Conservation (phyloP, 2,797 vertebrate genomes). For the Anguilla marmorata region DNA sequence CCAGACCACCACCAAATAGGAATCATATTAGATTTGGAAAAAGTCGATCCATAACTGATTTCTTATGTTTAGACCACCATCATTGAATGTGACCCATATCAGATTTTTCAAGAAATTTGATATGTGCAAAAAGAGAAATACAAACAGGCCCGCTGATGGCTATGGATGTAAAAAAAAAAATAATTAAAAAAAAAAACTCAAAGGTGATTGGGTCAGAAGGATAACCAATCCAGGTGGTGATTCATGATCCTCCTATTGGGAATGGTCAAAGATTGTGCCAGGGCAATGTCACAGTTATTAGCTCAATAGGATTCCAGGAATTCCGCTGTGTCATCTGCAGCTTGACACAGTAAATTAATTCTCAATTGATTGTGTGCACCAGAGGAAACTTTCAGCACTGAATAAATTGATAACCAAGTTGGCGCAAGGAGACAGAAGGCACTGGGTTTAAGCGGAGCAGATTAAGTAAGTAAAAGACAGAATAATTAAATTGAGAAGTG, state of each 20-base stretch:
- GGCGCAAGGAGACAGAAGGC: not conserved
- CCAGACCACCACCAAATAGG: no score
- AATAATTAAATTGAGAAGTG: conserved; percentile 6
- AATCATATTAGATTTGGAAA: no score
- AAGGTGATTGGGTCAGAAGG: not conserved
- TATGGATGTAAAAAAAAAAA: not conserved
- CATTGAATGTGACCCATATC: no score
- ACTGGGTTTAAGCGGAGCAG: not conserved
- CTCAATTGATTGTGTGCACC: conserved; percentile 10
- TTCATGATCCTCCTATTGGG: not conserved
- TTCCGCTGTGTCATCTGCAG: not conserved
- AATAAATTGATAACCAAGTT: not conserved
- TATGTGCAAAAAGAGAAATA: not conserved
- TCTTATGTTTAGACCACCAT: no score
- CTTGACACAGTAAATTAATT: conserved; percentile 7
- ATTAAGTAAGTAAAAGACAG: not conserved
- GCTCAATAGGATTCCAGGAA: not conserved
- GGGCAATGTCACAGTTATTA: not conserved
- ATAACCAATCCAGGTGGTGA: not conserved
- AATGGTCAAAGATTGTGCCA: not conserved
- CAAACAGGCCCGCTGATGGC: not conserved
- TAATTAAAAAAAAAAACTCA: not conserved
- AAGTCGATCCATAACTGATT: no score
- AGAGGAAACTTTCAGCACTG: not conserved
- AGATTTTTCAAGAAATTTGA: no score